Percentiles rank a stretch among this genome's conserved stretches.
These are phyloP conservation scores for Neoascia interrupta DNA, from an alignment of 2,888 invertebrate genomes.

Conservation along the genomic window DNA sequence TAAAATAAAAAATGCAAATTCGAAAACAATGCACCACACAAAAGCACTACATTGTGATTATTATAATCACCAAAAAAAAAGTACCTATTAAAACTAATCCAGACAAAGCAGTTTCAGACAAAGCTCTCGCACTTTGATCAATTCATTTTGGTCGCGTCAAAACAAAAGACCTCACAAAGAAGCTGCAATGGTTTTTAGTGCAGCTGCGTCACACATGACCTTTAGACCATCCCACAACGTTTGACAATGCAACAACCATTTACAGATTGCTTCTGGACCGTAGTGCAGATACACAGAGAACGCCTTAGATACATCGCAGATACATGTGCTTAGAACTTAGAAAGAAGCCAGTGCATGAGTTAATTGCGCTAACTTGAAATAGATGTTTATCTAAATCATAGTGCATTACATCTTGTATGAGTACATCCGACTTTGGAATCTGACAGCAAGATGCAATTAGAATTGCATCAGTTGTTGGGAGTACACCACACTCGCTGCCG, in stretches of 20 bases:
- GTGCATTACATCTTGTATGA: constrained; percentile 19
- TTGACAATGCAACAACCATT: too few relatives aligned
- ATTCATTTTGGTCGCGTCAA: not conserved
- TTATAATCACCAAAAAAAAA: constrained; percentile 13
- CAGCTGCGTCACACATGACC: too few relatives aligned
- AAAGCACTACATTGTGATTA: constrained; percentile 20
- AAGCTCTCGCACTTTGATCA: constrained; percentile 11
- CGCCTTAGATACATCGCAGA: too few relatives aligned
- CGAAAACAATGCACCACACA: constrained; percentile 11
- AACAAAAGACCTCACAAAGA: constrained; percentile 3
- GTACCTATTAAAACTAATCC: too few relatives aligned
- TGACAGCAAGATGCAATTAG: constrained; percentile 15
- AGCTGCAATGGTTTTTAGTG: too few relatives aligned
- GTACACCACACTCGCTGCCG: too few relatives aligned
- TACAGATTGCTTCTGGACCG: too few relatives aligned
- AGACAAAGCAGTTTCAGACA: not conserved
- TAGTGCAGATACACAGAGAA: too few relatives aligned
- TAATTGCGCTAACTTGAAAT: constrained; percentile 32
- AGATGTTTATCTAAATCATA: constrained; percentile 23
- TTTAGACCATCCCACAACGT: too few relatives aligned
- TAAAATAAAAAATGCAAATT: too few relatives aligned
- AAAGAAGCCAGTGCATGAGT: too few relatives aligned
- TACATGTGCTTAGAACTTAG: too few relatives aligned
- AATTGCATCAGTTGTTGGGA: constrained; percentile 36
- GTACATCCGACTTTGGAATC: constrained; percentile 23